Conservation (phyloP, 2,113 vertebrate genomes). For the Sylvilagus bachmani region DNA sequence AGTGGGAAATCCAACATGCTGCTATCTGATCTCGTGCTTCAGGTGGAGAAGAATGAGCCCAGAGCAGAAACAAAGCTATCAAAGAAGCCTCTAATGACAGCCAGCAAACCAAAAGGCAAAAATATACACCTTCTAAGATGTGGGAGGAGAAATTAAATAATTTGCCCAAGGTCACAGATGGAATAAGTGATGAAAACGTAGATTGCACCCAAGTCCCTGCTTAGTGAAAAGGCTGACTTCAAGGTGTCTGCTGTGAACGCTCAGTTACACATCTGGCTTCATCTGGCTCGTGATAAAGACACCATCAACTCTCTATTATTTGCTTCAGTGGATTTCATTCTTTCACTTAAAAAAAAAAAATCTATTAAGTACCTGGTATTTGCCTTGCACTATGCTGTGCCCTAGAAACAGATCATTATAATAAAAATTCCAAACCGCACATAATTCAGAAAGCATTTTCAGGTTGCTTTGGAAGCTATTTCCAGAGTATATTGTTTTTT, state of each 20-base stretch:
- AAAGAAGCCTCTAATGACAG: constrained; percentile 1
- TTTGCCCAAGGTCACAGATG: neutral
- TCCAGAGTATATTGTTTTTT: neutral
- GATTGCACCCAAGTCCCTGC: neutral
- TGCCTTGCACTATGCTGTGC: neutral
- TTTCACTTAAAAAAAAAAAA: constrained; percentile 8
- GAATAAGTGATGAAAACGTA: neutral
- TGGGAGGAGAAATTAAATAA: neutral
- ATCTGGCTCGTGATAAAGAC: constrained; percentile 26
- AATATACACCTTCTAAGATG: neutral
- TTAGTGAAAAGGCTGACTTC: constrained; percentile 36
- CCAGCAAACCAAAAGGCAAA: constrained; percentile 11
- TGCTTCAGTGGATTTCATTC: constrained; percentile 38
- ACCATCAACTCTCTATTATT: constrained; percentile 7
- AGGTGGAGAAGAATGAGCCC: neutral
- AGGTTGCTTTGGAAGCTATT: neutral
- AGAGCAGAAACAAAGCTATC: neutral
- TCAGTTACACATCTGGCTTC: neutral
- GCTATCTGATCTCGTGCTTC: neutral
- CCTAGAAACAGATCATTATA: neutral
- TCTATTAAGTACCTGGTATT: neutral
- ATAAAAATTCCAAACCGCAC: neutral
- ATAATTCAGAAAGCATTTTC: constrained; percentile 16
- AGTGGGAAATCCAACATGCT: constrained; percentile 1
- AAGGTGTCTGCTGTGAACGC: neutral